Evolutionary conservation across 2,888 invertebrate species (phyloP), one percentile per base, ranked within the genome.

Genomic region (Ornithoptera alexandrae): DNA sequence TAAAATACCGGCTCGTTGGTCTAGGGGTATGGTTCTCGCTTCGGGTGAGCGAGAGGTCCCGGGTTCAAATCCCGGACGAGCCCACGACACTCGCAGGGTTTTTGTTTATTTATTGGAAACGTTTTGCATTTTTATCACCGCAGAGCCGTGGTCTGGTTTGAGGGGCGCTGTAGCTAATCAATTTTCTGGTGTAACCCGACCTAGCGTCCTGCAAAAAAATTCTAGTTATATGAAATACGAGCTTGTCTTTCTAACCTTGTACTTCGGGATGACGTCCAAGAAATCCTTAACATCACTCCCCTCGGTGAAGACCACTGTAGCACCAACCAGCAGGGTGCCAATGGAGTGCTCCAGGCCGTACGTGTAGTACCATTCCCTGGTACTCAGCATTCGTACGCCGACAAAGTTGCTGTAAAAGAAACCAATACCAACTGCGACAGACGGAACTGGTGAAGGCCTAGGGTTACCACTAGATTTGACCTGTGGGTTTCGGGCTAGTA

Each of bases 21-120:
- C 93, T 93, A 93, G 93, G 93, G 93, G 93, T 93, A 93, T 93
- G 93, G 93, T 93, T 93, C 93, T 93, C 93, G 93, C 93, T 93
- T 93, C 92, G 93, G 93, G 93, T 93, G 93, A n/a, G 93, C 92
- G 93, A 93, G 93, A 93, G 93, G 93, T 93, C 93, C 93, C 93
- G 93, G 93, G 93, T 93, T 93, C 93, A 93, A 93, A 93, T 93
- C 93, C 93, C 93, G 93, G 93, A 93, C 93, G 92, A 93, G 93
- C 93, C 93, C 93, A 73, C 30, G 3, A 3, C 30, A 3, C 30
- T 30, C 30, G 30, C 30, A 30, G 30, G 0, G 42, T 42, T 42
- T 10, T 42, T 10, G 42, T 12, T 8, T 42, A 8, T 12, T 42
- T 8, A 42, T 42, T 30, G 30, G 30, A 42, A 42, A 42, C 42